A percentile compares a stretch with the other conserved stretches of the same genome.
These are phyloP conservation scores for Tragopan temminckii DNA, from an alignment of 2,797 vertebrate species.

Conservation along the genomic window DNA sequence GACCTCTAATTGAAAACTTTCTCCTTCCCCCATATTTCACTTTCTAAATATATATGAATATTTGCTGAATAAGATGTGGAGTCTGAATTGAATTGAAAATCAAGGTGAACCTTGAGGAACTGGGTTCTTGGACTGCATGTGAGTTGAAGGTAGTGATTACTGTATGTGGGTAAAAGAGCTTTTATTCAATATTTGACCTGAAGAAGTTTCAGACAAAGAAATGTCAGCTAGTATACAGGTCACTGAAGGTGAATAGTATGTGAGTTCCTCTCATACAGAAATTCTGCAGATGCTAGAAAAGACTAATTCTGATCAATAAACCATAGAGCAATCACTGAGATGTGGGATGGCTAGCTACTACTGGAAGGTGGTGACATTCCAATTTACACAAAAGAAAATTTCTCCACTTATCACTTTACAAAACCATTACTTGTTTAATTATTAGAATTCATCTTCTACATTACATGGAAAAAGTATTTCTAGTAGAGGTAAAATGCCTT, in stretches of 20 bases:
- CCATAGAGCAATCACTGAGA: neutral
- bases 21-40: neutral
- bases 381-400: neutral
- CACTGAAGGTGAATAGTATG: neutral
- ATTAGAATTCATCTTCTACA: neutral
- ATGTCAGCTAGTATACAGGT: neutral
- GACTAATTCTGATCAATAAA: constrained; percentile 14
- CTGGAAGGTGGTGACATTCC: constrained; percentile 6
- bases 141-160: neutral
- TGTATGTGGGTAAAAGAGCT: neutral
- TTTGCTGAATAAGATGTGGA: neutral
- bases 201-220: neutral
- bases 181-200: neutral
- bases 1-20: neutral
- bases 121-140: neutral
- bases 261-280: neutral
- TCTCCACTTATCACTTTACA: neutral
- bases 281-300: neutral
- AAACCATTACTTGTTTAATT: neutral
- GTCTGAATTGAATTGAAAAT: neutral
- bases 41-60: neutral
- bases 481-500: neutral
- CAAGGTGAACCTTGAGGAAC: neutral
- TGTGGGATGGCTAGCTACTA: neutral
- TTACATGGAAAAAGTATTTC: neutral